These are phyloP conservation scores for Cynocephalus volans DNA, from an alignment of 2,113 vertebrate genomes.

Conservation along the genomic window DNA sequence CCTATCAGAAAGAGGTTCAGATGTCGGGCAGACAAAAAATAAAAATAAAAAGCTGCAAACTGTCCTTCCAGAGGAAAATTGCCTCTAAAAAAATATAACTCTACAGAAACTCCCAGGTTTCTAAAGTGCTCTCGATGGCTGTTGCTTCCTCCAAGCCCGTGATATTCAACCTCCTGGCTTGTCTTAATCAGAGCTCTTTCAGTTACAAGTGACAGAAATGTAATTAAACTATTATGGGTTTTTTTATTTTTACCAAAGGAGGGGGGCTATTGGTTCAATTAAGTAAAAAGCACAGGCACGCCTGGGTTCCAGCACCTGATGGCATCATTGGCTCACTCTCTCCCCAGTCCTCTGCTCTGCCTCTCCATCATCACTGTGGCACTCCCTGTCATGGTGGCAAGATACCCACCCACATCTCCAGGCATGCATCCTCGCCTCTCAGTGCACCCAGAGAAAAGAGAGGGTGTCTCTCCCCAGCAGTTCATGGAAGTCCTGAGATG, in stretches of 20 bases:
- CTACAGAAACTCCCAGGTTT: background rate
- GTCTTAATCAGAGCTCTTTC: background rate
- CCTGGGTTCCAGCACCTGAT: background rate
- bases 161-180: background rate
- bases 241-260: background rate
- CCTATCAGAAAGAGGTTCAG: background rate
- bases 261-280: background rate
- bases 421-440: background rate
- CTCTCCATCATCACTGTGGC: no score
- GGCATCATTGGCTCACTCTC: background rate
- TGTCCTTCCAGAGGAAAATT: conserved; percentile 4
- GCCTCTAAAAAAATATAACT: background rate
- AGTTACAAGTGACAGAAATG: background rate
- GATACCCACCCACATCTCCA: background rate
- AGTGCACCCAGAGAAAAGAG: background rate
- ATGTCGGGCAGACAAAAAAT: background rate
- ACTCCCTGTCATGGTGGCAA: background rate
- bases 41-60: background rate
- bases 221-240: background rate
- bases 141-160: background rate
- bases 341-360: background rate
- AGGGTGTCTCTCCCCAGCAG: no score
- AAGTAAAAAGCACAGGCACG: background rate
- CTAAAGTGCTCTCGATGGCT: background rate
- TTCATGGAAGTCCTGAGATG: background rate